Evolutionary conservation across 2,797 vertebrate species (phyloP).

Genomic region (Aplochiton taeniatus): DNA sequence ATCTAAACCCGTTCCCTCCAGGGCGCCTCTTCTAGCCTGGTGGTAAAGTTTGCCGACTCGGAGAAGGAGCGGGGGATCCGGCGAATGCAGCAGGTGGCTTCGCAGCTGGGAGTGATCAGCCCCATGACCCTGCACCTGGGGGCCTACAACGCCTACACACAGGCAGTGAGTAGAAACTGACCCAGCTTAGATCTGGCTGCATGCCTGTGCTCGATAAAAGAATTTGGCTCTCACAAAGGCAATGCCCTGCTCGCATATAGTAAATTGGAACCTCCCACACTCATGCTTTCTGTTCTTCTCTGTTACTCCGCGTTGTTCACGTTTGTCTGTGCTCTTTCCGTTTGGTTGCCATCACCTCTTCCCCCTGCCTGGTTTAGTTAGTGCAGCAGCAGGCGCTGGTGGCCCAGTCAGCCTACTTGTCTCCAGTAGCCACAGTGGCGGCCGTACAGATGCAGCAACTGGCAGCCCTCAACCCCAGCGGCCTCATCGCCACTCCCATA

Average conservation of each 20-base stretch:
- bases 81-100: constrained; percentile 95
- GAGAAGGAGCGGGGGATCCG: constrained; percentile 83
- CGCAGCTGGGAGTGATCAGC: constrained; percentile 94
- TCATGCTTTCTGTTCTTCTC: background rate
- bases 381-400: constrained; percentile 96
- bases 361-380: constrained; percentile 67
- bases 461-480: constrained; percentile 89
- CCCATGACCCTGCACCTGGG: constrained; percentile 95
- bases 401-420: constrained; percentile 94
- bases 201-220: too few relatives aligned
- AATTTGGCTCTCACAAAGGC: too few relatives aligned
- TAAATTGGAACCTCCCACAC: background rate
- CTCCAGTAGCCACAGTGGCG: constrained; percentile 91
- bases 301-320: background rate
- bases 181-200: background rate
- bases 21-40: constrained; percentile 89
- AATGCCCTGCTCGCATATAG: too few relatives aligned
- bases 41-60: constrained; percentile 85
- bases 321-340: background rate
- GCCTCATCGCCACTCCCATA: constrained; percentile 91
- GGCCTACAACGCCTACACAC: constrained; percentile 94
- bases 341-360: background rate
- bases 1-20: constrained; percentile 38
- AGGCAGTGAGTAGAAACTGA: constrained; percentile 81
- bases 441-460: constrained; percentile 95